These are phyloP conservation scores for Cactoblastis cactorum DNA, from an alignment of 2,888 invertebrate species.

Conservation along the genomic window DNA sequence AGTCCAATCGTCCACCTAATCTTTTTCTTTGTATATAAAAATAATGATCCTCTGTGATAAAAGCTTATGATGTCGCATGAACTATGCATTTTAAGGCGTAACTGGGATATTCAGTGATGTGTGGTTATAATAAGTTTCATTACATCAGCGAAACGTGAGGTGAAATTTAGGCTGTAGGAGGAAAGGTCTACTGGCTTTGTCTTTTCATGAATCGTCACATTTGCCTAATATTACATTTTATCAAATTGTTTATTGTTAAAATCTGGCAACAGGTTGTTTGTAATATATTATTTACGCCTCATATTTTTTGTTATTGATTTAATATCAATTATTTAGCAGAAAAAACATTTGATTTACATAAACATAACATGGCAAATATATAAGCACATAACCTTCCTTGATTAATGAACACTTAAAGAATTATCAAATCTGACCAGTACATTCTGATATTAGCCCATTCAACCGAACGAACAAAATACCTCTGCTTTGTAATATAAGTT, in stretches of 20 bases:
- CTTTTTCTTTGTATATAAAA: conserved; percentile 6
- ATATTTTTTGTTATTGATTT: no score
- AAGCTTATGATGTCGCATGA: neutral
- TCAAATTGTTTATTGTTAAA: neutral
- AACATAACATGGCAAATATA: no score
- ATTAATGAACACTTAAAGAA: no score
- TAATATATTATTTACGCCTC: neutral
- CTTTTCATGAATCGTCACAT: neutral
- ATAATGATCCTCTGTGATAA: conserved; percentile 1
- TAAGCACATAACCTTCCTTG: no score
- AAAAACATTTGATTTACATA: no score
- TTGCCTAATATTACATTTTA: neutral
- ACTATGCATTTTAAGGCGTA: neutral
- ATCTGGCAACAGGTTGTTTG: neutral
- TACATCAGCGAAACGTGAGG: conserved; percentile 32
- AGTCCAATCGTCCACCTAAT: conserved; percentile 39
- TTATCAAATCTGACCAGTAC: no score
- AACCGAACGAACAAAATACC: no score
- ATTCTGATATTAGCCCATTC: no score
- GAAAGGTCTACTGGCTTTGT: neutral
- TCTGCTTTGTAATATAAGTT: no score
- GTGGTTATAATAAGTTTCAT: conserved; percentile 24
- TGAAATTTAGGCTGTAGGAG: conserved; percentile 31
- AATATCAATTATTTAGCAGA: no score
- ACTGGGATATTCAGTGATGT: neutral